Evolutionary conservation across 2,797 vertebrate genomes (phyloP).

Genomic region (Sarcoramphus papa): DNA sequence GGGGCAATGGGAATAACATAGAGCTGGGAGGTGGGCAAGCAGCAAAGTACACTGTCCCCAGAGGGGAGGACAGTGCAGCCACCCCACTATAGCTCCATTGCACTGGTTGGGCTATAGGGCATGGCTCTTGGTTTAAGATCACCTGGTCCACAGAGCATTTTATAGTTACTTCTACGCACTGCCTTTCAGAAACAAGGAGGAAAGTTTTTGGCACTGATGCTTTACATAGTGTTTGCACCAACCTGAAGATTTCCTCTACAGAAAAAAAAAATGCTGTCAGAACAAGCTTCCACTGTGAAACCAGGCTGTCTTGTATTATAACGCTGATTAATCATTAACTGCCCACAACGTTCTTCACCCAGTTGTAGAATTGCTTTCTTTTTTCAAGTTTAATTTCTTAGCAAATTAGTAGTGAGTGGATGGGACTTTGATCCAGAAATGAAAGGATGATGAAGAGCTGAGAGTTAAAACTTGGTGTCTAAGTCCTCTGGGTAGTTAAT

Average conservation of each 20-base stretch:
- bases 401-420: neutral
- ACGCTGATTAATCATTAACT: conserved; percentile 53
- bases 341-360: conserved; percentile 1
- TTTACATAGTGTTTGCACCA: neutral
- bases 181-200: neutral
- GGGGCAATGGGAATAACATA: neutral
- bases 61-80: neutral
- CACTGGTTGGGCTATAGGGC: neutral
- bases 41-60: neutral
- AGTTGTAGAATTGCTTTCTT: neutral
- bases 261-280: neutral
- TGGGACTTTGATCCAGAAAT: conserved; percentile 35
- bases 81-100: neutral
- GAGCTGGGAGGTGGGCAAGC: neutral
- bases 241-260: neutral
- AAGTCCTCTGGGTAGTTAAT: neutral
- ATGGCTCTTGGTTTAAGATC: neutral
- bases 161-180: neutral
- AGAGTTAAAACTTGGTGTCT: conserved; percentile 9
- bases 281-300: neutral
- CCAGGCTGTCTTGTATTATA: neutral
- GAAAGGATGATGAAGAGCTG: neutral
- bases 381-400: conserved; percentile 46
- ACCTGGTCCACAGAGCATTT: neutral
- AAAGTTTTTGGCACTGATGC: neutral